These are phyloP conservation scores for Calyptomena viridis DNA, from an alignment of 2,113 vertebrate genomes.

Conservation along the genomic window DNA sequence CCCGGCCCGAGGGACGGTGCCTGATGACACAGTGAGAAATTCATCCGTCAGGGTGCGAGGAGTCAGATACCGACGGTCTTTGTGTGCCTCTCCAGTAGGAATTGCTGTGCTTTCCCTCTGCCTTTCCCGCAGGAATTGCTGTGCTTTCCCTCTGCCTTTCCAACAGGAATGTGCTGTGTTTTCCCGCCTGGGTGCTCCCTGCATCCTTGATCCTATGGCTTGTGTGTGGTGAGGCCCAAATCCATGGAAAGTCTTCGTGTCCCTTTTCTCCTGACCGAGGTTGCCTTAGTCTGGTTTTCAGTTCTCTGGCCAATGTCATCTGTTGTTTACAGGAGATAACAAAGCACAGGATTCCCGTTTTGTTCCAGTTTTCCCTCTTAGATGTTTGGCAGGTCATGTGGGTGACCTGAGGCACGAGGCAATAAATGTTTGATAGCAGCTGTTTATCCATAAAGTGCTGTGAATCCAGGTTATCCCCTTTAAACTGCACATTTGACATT, in stretches of 20 bases:
- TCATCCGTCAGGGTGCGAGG: rapidly evolving
- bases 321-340: background rate
- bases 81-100: background rate
- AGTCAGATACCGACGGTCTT: rapidly evolving
- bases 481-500: rapidly evolving
- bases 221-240: background rate
- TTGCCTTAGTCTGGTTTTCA: background rate
- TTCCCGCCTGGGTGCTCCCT: background rate
- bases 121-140: background rate
- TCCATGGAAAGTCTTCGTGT: rapidly evolving
- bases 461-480: background rate
- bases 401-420: background rate
- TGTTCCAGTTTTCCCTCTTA: background rate
- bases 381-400: background rate
- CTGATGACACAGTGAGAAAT: background rate
- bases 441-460: background rate
- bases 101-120: background rate
- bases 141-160: background rate
- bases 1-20: background rate
- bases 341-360: background rate
- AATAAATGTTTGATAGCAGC: background rate
- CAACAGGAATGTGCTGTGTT: background rate
- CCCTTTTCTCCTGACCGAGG: rapidly evolving
- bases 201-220: background rate
- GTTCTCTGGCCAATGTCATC: too few species aligned